A percentile compares a stretch with the other conserved stretches of the same genome.
phyloP scores from a whole-genome alignment of 2,797 vertebrate genomes.

The Pseudotriccus pelzelni region DNA sequence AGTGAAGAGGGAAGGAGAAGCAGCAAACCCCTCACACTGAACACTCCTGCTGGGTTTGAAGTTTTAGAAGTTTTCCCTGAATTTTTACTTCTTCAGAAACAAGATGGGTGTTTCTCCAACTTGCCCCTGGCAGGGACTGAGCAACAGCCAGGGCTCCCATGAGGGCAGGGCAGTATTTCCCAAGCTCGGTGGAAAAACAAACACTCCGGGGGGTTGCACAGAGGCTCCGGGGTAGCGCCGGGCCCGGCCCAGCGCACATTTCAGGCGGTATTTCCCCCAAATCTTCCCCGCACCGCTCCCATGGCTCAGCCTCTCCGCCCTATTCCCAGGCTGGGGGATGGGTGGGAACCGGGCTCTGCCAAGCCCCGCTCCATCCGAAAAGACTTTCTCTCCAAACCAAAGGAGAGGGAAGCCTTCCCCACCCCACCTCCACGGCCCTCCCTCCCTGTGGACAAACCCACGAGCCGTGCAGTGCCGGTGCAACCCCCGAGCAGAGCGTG shows the following conservation, averaged over 20 bases:
- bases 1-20: neutral
- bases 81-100: neutral
- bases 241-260: neutral
- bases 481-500: neutral
- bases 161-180: neutral
- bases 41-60: accelerated
- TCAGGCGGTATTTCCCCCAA: neutral
- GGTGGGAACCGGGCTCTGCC: slow-evolving; percentile 53
- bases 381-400: neutral
- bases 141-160: neutral
- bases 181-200: neutral
- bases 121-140: neutral
- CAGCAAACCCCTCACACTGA: neutral
- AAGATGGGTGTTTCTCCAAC: neutral
- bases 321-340: slow-evolving; percentile 50
- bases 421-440: neutral
- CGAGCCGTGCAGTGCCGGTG: neutral
- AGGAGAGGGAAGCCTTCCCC: neutral
- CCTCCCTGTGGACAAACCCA: neutral
- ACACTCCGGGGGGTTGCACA: accelerated
- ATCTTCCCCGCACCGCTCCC: neutral
- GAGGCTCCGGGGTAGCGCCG: neutral
- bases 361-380: slow-evolving; percentile 36
- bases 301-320: neutral
- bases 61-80: neutral